Evolutionary conservation across 1,140 invertebrate species (phyloP), one percentile per base, ranked within the genome.

Genomic region (Caenorhabditis brenneri): DNA sequence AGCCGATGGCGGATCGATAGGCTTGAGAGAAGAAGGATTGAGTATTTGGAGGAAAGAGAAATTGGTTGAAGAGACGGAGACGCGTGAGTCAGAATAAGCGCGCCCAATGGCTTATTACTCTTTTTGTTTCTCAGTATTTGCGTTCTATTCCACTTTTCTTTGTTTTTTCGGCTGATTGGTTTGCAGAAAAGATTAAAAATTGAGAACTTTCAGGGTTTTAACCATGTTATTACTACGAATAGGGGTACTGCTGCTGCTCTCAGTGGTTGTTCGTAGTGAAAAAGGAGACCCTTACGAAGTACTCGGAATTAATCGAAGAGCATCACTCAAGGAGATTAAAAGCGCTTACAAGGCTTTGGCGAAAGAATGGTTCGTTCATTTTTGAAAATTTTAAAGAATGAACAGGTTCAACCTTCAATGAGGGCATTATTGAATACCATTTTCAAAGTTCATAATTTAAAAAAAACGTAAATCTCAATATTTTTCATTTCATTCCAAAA

Each of bases 321-420:
- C 89, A 10, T 79, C 81, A 16, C 49, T 69, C 12, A 82, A 85
- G 27, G 89, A 90, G 39, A 90, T 90, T 4, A 91, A 91, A 69
- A 82, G 83, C 42, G 90, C 89, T 0, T 90, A 91, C 78, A 91
- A 90, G 55, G 55, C 60, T 27, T 81, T 89, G 16, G 89, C 86
- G 15, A 88, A 55, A 49, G 86, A 91, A 88, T 91, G 88, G 88
- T 89, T 60, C 55, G 80, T 74, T 31, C 46, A 24, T 51, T 24
- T 69, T 33, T 2, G 27, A 65, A 36, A 12, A 51, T n/a, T n/a
- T n/a, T n/a, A n/a, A n/a, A n/a, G n/a, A n/a, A n/a, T n/a, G n/a
- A n/a, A n/a, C n/a, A n/a, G n/a, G n/a, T n/a, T n/a, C n/a, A n/a
- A n/a, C n/a, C n/a, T n/a, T n/a, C n/a, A n/a, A n/a, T n/a, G n/a